These are phyloP conservation scores for Cephalopholis sonnerati DNA, from an alignment of 2,113 vertebrate species.

Conservation along the genomic window DNA sequence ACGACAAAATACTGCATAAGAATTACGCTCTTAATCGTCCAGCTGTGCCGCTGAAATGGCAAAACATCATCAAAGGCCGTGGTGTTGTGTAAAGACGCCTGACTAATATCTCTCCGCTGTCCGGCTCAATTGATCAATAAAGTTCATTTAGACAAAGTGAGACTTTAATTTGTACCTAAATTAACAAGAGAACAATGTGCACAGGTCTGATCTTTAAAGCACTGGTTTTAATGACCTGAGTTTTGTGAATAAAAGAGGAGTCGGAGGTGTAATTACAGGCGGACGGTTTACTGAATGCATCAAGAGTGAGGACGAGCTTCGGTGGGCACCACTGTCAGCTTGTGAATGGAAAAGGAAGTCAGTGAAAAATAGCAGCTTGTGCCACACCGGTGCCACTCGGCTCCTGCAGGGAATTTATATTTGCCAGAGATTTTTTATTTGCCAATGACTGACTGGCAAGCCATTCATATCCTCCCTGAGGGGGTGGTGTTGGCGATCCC, in stretches of 20 bases:
- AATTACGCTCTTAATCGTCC: neutral
- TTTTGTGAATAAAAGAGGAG: conserved; percentile 12
- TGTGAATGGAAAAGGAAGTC: conserved; percentile 56
- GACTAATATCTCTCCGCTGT: conserved; percentile 40
- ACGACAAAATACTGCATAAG: conserved; percentile 2
- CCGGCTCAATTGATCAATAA: conserved; percentile 58
- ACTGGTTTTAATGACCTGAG: neutral
- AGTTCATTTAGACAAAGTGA: conserved; percentile 53
- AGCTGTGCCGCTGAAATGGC: conserved; percentile 14
- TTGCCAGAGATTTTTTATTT: conserved; percentile 67
- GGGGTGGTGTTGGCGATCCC: conserved; percentile 31
- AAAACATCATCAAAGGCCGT: conserved; percentile 19
- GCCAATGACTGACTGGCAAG: conserved; percentile 69
- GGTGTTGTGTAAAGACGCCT: neutral
- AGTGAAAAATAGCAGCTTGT: conserved; percentile 72
- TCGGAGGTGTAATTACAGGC: conserved; percentile 8
- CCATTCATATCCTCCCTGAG: conserved; percentile 58
- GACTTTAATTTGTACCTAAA: conserved; percentile 27
- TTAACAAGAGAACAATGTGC: conserved; percentile 9
- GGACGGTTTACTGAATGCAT: conserved; percentile 11
- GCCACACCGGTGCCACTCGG: conserved; percentile 56
- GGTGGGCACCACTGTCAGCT: conserved; percentile 11
- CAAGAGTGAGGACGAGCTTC: conserved; percentile 18
- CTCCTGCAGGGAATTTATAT: conserved; percentile 58
- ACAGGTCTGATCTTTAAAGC: conserved; percentile 32